Conservation (phyloP, 1,140 invertebrate species). For the Protaetia brevitarsis region DNA sequence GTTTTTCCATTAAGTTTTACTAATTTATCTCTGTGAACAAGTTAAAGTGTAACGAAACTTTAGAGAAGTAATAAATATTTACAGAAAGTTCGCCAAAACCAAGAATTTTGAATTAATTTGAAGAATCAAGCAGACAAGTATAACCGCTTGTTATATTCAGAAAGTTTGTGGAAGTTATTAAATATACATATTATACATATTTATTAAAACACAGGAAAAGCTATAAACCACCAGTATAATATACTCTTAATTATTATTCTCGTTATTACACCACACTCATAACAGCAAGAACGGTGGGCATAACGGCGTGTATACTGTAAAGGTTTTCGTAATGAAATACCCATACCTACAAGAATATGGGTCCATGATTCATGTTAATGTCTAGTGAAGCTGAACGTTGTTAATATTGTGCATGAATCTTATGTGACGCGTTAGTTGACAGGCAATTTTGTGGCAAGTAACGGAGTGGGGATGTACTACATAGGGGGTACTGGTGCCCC, state of each 20-base stretch:
- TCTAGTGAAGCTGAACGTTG: constrained; percentile 25
- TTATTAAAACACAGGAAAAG: constrained; percentile 6
- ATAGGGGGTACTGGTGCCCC: constrained; percentile 35
- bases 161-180: not conserved
- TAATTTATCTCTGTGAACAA: too few relatives aligned
- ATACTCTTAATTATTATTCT: constrained; percentile 5
- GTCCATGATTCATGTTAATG: constrained; percentile 22
- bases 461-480: constrained; percentile 26
- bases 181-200: too few relatives aligned
- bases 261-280: not conserved
- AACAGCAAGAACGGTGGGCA: not conserved
- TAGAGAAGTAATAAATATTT: too few relatives aligned
- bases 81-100: too few relatives aligned
- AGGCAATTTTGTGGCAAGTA: constrained; percentile 33
- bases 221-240: not conserved
- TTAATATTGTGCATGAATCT: constrained; percentile 34
- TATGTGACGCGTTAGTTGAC: constrained; percentile 34
- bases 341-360: constrained; percentile 3
- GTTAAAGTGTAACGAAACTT: too few relatives aligned
- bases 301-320: not conserved
- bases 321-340: constrained; percentile 6
- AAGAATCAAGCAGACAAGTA: not conserved
- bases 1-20: too few relatives aligned
- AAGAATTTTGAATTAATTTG: too few relatives aligned
- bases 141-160: not conserved